Percentiles rank a stretch among this genome's conserved stretches.
phyloP scores from a whole-genome alignment of 1,140 invertebrate genomes.

The Mercenaria mercenaria region DNA sequence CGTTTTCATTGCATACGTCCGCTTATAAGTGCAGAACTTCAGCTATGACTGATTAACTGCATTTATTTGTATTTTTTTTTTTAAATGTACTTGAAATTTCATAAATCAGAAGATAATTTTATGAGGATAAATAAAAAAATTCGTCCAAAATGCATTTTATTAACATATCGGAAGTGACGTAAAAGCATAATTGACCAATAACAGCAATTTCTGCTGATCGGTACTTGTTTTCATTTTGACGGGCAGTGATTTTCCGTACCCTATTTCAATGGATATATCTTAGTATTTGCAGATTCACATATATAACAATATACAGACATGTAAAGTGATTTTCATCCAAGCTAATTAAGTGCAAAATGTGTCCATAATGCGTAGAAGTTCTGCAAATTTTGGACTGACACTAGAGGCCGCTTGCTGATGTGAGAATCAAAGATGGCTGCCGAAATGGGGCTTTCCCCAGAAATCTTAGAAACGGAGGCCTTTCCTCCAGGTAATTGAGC shows the following conservation, averaged over 20 bases:
- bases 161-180: constrained; percentile 62
- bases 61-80: no score
- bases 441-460: constrained; percentile 73
- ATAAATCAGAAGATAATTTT: no score
- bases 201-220: constrained; percentile 67
- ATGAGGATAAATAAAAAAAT: constrained; percentile 1
- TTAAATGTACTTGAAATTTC: no score
- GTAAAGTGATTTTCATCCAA: constrained; percentile 32
- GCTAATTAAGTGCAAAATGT: constrained; percentile 44
- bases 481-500: constrained; percentile 66
- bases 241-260: constrained; percentile 66
- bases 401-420: constrained; percentile 74
- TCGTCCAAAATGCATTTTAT: constrained; percentile 34
- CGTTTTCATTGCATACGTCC: no score
- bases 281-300: constrained; percentile 22
- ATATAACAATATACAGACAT: constrained; percentile 37
- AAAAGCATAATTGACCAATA: constrained; percentile 60
- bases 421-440: constrained; percentile 75
- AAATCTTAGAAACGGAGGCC: constrained; percentile 69
- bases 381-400: constrained; percentile 66
- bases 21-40: no score
- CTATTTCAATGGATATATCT: constrained; percentile 67
- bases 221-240: constrained; percentile 71
- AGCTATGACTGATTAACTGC: no score
- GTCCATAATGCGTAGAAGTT: constrained; percentile 56